Evolutionary conservation across 2,888 invertebrate genomes (phyloP).

Genomic region (Morinoia aosen): DNA sequence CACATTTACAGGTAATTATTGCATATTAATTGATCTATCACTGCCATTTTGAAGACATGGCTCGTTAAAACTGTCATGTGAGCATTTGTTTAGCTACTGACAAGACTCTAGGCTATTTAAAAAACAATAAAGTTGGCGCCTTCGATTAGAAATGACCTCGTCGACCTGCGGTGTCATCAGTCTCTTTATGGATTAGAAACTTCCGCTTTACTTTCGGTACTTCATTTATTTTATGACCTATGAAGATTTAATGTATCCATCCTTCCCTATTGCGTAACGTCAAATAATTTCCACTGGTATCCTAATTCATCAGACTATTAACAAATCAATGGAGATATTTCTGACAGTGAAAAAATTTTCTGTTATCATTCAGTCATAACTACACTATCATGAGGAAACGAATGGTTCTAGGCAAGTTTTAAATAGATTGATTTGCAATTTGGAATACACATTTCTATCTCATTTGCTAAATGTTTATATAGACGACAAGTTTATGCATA

Average conservation of each 20-base stretch:
- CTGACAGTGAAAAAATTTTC: too few species aligned
- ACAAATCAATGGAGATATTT: too few species aligned
- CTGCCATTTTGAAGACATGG: not conserved
- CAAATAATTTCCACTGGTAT: too few species aligned
- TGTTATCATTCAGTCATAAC: too few species aligned
- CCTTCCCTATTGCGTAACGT: too few species aligned
- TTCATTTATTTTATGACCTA: not conserved
- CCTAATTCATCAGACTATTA: too few species aligned
- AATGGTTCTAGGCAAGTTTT: too few species aligned
- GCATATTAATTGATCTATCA: not conserved
- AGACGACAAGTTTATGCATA: too few species aligned
- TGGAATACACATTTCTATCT: too few species aligned
- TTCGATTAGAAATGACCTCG: not conserved
- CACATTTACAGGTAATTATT: not conserved
- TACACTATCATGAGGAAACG: too few species aligned
- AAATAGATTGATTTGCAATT: too few species aligned
- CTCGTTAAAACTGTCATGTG: not conserved
- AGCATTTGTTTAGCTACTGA: not conserved
- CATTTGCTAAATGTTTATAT: too few species aligned
- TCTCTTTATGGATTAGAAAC: not conserved
- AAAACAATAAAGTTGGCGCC: not conserved
- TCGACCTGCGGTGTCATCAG: not conserved
- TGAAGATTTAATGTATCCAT: not conserved
- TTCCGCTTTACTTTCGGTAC: not conserved
- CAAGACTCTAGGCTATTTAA: not conserved